phyloP scores from a whole-genome alignment of 2,888 invertebrate genomes.

The Nomada ferruginata region DNA sequence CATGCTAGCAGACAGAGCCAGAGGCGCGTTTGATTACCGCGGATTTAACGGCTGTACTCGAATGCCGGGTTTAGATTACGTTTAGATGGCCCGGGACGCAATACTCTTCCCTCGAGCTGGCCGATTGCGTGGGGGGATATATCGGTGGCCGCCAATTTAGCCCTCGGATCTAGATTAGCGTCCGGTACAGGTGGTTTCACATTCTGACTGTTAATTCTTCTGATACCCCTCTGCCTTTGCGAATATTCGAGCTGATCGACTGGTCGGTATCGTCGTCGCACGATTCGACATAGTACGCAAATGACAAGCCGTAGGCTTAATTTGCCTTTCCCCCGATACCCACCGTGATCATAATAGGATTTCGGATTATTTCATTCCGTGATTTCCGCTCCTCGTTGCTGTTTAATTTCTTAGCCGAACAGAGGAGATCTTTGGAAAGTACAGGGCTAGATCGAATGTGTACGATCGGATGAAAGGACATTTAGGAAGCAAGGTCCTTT shows the following conservation, averaged over 20 bases:
- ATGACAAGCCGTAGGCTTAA: constrained; percentile 16
- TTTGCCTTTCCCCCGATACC: background rate
- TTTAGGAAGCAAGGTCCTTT: constrained; percentile 21
- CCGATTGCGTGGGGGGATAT: constrained; percentile 55
- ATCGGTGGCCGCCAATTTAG: constrained; percentile 65
- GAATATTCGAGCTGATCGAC: constrained; percentile 28
- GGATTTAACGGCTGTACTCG: constrained; percentile 75
- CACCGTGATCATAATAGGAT: background rate
- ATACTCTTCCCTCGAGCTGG: constrained; percentile 50
- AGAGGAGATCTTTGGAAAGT: constrained; percentile 6
- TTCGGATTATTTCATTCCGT: constrained; percentile 5
- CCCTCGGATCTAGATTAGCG: constrained; percentile 67
- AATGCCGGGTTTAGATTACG: constrained; percentile 73
- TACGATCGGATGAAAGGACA: constrained; percentile 13
- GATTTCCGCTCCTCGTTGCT: background rate
- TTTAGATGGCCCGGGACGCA: constrained; percentile 70
- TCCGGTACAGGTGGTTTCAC: constrained; percentile 57
- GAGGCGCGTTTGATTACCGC: constrained; percentile 76
- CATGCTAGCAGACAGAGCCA: constrained; percentile 47
- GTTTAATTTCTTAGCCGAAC: background rate
- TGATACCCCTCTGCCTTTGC: constrained; percentile 17
- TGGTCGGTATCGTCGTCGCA: background rate
- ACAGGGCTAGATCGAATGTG: constrained; percentile 9
- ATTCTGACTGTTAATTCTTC: constrained; percentile 68
- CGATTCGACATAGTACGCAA: constrained; percentile 4